Evolutionary conservation across 1,140 invertebrate genomes (phyloP).

Genomic region (Drosophila takahashii): DNA sequence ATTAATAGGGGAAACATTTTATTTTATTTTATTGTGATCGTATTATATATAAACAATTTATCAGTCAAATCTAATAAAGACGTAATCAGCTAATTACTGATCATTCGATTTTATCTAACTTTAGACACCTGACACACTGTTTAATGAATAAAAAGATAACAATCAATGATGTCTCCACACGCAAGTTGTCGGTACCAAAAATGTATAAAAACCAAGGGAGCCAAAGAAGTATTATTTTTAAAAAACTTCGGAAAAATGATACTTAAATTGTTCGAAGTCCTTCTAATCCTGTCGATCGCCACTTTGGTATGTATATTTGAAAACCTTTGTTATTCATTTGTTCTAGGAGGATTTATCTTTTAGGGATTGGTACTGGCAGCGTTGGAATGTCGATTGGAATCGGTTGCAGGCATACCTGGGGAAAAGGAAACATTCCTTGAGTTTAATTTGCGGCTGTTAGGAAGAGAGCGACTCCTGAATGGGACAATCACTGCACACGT

Average conservation of each 20-base stretch:
- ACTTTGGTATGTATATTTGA: neutral
- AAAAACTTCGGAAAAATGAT: neutral
- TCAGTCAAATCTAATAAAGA: too few species aligned
- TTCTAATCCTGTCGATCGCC: neutral
- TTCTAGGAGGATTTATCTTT: neutral
- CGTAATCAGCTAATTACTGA: too few species aligned
- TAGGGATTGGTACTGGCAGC: neutral
- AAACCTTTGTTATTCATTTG: too few species aligned
- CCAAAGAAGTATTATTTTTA: neutral
- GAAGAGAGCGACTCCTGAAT: neutral
- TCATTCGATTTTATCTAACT: neutral
- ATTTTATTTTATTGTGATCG: too few species aligned
- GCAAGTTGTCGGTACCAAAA: neutral
- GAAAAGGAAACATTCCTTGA: slow-evolving; percentile 12
- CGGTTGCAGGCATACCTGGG: neutral
- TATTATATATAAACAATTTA: too few species aligned
- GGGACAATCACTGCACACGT: neutral
- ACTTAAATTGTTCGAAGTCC: too few species aligned
- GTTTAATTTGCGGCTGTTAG: neutral
- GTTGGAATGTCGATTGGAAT: neutral
- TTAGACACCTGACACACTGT: neutral
- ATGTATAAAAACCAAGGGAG: slow-evolving; percentile 1
- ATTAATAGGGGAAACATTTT: too few species aligned
- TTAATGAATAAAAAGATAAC: neutral
- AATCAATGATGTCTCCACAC: slow-evolving; percentile 1